Conservation (phyloP, 2,797 vertebrate species). For the Hydrolagus colliei region DNA sequence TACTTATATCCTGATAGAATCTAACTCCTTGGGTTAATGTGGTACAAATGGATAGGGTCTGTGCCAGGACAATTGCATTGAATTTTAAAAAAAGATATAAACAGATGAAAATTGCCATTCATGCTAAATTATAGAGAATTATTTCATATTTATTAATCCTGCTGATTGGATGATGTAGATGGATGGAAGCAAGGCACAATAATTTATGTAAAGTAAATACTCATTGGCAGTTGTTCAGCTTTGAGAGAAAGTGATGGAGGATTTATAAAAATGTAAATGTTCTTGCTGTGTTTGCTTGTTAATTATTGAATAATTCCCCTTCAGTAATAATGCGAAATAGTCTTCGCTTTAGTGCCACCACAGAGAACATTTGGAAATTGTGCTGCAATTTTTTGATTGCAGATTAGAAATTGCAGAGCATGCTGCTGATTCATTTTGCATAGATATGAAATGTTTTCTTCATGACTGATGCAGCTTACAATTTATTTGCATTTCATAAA, state of each 20-base stretch:
- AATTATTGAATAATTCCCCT: not conserved
- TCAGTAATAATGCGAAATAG: not conserved
- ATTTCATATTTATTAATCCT: slow-evolving; percentile 7
- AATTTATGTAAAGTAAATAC: not conserved
- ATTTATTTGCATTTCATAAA: not conserved
- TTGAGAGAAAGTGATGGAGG: not conserved
- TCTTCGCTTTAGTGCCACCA: not conserved
- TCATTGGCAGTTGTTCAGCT: not conserved
- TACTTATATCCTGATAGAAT: not conserved
- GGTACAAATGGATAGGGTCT: not conserved
- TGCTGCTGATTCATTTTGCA: too few species aligned
- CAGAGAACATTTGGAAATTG: not conserved
- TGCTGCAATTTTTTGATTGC: not conserved
- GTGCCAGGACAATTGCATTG: not conserved
- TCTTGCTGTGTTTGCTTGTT: not conserved
- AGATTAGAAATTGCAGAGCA: too few species aligned
- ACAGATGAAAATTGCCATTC: not conserved
- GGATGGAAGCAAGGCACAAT: not conserved
- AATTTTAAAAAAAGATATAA: not conserved
- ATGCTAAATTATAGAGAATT: not conserved
- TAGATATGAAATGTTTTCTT: not conserved
- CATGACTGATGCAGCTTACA: not conserved
- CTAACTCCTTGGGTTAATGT: not conserved
- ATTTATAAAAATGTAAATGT: not conserved
- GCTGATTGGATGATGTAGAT: not conserved